These are phyloP conservation scores for Rhogogaster chlorosoma DNA, from an alignment of 2,888 invertebrate genomes.

Conservation along the genomic window DNA sequence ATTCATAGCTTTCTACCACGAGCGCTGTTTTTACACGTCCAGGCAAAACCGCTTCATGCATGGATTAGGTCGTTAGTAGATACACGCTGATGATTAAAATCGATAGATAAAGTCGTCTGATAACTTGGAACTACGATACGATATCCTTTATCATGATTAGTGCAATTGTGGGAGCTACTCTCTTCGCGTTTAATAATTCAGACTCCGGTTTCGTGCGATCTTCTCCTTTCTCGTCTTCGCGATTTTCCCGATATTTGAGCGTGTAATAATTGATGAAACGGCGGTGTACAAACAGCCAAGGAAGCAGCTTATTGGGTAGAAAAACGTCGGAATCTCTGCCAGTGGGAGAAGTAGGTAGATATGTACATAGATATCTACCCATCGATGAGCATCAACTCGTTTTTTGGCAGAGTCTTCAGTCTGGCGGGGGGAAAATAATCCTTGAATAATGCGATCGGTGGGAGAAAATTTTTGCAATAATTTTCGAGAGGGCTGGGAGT, in stretches of 20 bases:
- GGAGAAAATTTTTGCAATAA: not conserved
- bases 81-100: not conserved
- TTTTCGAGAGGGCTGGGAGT: not conserved
- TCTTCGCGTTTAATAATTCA: not conserved
- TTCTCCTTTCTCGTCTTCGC: not conserved
- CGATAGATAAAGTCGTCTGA: not conserved
- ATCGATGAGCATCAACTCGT: slow-evolving; percentile 14
- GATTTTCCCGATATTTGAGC: not conserved
- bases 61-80: not conserved
- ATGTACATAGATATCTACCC: not conserved
- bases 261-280: not conserved
- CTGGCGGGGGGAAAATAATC: slow-evolving; percentile 24
- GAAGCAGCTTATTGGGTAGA: not conserved
- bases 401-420: slow-evolving; percentile 28
- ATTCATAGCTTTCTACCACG: not conserved
- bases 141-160: not conserved
- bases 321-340: slow-evolving; percentile 11
- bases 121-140: not conserved
- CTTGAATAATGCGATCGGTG: slow-evolving; percentile 19
- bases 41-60: not conserved
- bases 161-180: not conserved
- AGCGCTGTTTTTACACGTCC: not conserved
- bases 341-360: not conserved
- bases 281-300: not conserved
- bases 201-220: not conserved